A percentile compares a stretch with the other conserved stretches of the same genome.
phyloP scores from a whole-genome alignment of 2,797 vertebrate species.

The Microchirus variegatus region DNA sequence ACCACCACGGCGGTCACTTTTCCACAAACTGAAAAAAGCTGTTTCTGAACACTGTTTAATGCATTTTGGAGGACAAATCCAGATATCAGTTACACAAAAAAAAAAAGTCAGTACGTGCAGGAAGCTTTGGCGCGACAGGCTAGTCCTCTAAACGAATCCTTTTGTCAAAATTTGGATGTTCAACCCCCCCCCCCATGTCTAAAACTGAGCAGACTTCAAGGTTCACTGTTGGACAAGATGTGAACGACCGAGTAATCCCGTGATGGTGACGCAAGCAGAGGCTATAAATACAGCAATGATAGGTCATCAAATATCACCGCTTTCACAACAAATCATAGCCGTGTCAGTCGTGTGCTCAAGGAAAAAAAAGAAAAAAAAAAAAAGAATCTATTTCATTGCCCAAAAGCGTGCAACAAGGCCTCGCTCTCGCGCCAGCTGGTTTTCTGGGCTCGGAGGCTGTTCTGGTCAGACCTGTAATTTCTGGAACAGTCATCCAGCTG shows the following conservation, averaged over 20 bases:
- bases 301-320: constrained; percentile 75
- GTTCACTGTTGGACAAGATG: constrained; percentile 49
- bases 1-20: constrained; percentile 44
- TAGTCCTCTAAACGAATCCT: constrained; percentile 31
- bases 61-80: constrained; percentile 36
- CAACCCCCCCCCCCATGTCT: not conserved
- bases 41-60: constrained; percentile 44
- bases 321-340: constrained; percentile 76
- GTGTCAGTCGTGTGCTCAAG: constrained; percentile 48
- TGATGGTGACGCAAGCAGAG: constrained; percentile 68
- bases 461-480: constrained; percentile 84
- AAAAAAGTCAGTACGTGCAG: constrained; percentile 2
- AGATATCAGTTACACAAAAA: constrained; percentile 40
- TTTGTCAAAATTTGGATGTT: constrained; percentile 34
- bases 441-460: constrained; percentile 72
- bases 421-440: constrained; percentile 70
- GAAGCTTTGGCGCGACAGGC: constrained; percentile 15
- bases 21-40: constrained; percentile 62
- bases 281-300: constrained; percentile 75
- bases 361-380: constrained; percentile 5
- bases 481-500: constrained; percentile 77
- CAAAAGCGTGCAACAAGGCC: constrained; percentile 72
- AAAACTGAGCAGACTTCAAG: constrained; percentile 1
- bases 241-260: constrained; percentile 39
- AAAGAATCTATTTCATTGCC: constrained; percentile 61